Evolutionary conservation across 2,888 invertebrate genomes (phyloP).

Genomic region (Xanthorhoe spadicearia): DNA sequence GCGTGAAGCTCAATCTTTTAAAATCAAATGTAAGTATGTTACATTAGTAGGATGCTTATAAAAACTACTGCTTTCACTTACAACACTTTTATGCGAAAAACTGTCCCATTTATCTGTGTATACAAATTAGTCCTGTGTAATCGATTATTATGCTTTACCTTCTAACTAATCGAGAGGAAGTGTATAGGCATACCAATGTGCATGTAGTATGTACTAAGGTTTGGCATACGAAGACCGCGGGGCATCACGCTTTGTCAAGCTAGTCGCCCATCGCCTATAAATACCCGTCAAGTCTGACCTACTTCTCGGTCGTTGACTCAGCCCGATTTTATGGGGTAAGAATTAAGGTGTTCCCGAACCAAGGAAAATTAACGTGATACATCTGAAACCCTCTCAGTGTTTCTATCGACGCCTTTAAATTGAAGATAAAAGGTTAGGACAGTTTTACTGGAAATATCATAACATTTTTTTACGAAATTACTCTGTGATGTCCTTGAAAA

Average conservation of each 20-base stretch:
- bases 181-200: background rate
- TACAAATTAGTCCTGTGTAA: background rate
- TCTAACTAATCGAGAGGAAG: conserved; percentile 23
- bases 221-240: conserved; percentile 31
- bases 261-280: conserved; percentile 55
- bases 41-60: no score
- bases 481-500: background rate
- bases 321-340: conserved; percentile 52
- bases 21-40: no score
- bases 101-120: background rate
- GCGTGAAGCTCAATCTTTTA: no score
- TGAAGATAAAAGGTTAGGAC: conserved; percentile 3
- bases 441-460: background rate
- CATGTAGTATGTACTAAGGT: conserved; percentile 11
- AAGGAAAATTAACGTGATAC: conserved; percentile 16
- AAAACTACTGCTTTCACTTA: no score
- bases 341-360: conserved; percentile 43
- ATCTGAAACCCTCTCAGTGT: conserved; percentile 12
- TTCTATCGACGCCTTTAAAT: conserved; percentile 9
- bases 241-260: conserved; percentile 52
- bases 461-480: background rate
- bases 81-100: no score
- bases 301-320: conserved; percentile 60
- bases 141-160: conserved; percentile 20
- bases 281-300: conserved; percentile 63